Evolutionary conservation across 2,888 invertebrate genomes (phyloP).

Genomic region (Apantesis nais): DNA sequence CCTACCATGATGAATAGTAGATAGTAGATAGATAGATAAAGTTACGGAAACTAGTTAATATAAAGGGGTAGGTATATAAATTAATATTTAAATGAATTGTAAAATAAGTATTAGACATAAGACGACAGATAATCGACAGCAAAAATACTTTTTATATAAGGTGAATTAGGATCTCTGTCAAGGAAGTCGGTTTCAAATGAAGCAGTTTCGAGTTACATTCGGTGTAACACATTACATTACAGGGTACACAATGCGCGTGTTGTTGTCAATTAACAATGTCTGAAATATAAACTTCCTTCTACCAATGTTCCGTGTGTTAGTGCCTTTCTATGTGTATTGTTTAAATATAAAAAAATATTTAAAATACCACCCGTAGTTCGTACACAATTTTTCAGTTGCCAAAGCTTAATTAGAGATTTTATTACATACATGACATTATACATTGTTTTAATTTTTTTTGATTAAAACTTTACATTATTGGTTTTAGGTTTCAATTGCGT

Average conservation of each 20-base stretch:
- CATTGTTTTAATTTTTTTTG: neutral
- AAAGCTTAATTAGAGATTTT: slow-evolving; percentile 35
- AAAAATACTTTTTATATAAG: neutral
- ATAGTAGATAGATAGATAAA: too few species aligned
- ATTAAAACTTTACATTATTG: neutral
- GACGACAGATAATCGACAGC: neutral
- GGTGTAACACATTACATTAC: neutral
- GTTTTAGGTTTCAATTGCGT: too few species aligned
- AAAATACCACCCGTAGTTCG: slow-evolving; percentile 37
- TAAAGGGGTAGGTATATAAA: neutral
- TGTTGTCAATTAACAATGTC: neutral
- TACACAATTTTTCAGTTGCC: slow-evolving; percentile 46
- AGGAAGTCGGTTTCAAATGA: neutral
- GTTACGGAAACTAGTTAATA: too few species aligned
- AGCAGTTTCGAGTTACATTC: neutral
- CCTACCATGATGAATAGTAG: too few species aligned
- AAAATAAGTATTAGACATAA: too few species aligned
- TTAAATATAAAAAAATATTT: too few species aligned
- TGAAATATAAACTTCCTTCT: neutral
- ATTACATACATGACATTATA: slow-evolving; percentile 14
- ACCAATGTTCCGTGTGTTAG: too few species aligned
- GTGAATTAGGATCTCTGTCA: neutral
- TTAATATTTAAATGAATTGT: neutral
- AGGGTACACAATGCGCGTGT: neutral
- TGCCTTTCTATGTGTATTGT: too few species aligned